Conservation (phyloP, 2,888 invertebrate species). For the Stramonita haemastoma region DNA sequence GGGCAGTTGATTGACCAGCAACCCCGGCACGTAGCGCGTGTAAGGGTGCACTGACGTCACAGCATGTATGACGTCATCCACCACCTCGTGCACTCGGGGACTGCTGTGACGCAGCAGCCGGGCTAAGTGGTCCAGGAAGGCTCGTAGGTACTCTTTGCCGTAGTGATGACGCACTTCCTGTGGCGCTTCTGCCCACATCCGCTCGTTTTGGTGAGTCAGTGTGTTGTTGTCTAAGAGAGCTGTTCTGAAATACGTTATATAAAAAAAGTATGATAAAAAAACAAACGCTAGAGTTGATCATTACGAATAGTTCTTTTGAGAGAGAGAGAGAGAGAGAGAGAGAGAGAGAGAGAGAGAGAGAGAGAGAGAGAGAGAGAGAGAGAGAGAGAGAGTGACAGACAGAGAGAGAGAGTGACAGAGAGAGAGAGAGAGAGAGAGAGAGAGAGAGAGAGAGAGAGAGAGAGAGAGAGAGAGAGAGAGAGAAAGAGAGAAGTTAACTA, state of each 20-base stretch:
- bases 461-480: neutral
- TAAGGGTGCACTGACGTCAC: constrained; percentile 53
- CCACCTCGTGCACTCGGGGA: constrained; percentile 52
- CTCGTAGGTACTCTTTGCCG: constrained; percentile 56
- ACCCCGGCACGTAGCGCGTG: constrained; percentile 54
- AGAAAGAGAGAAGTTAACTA: too few relatives aligned
- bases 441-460: too few relatives aligned
- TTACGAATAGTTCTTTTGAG: too few relatives aligned
- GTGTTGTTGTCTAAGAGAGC: constrained; percentile 3
- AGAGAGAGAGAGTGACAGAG: too few relatives aligned
- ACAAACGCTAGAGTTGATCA: too few relatives aligned
- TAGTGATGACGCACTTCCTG: constrained; percentile 55
- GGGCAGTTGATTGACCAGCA: constrained; percentile 45
- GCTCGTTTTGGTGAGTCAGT: constrained; percentile 44
- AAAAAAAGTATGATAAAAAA: too few relatives aligned
- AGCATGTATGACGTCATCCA: constrained; percentile 57
- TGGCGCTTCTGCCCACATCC: constrained; percentile 55
- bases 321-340: too few relatives aligned
- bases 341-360: too few relatives aligned
- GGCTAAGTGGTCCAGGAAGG: constrained; percentile 50
- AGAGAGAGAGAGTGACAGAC: too few relatives aligned
- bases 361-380: too few relatives aligned
- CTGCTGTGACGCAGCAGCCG: constrained; percentile 49
- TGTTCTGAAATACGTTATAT: too few relatives aligned
- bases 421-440: too few relatives aligned